A percentile compares a stretch with the other conserved stretches of the same genome.
These are phyloP conservation scores for Fringilla coelebs DNA, from an alignment of 2,797 vertebrate species.

Conservation along the genomic window DNA sequence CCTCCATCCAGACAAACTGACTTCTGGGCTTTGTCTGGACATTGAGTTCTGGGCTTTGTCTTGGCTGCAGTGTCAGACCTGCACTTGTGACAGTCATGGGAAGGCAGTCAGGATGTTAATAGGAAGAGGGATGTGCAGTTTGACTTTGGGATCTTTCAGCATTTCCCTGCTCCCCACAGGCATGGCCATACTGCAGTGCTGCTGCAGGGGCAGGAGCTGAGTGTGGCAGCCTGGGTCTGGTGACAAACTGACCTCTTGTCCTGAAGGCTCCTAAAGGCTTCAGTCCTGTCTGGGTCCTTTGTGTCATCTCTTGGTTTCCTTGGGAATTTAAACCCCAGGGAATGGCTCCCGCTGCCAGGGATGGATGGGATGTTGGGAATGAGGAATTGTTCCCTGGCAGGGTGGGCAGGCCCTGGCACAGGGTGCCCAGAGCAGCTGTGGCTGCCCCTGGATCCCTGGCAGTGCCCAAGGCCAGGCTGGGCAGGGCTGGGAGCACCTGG, in stretches of 20 bases:
- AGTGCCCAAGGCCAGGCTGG: background rate
- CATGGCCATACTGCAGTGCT: fast-evolving
- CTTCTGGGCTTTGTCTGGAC: background rate
- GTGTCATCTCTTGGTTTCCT: background rate
- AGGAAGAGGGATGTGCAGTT: background rate
- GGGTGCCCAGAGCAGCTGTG: too few species aligned
- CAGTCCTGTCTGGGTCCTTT: background rate
- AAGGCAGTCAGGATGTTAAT: fast-evolving
- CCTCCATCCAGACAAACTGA: too few species aligned
- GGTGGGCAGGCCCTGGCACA: background rate
- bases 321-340: background rate
- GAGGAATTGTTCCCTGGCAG: background rate
- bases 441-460: background rate
- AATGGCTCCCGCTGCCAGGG: background rate
- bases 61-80: background rate
- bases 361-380: fast-evolving
- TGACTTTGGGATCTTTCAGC: background rate
- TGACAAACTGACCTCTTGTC: background rate
- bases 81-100: background rate
- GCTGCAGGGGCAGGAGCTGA: background rate
- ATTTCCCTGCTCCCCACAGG: background rate
- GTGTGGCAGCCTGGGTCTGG: background rate
- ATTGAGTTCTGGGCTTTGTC: background rate
- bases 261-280: background rate
- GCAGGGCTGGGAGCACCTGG: background rate